Base-by-base conservation (phyloP, 2,113 vertebrate genomes). In the Bufo gargarizans region DNA sequence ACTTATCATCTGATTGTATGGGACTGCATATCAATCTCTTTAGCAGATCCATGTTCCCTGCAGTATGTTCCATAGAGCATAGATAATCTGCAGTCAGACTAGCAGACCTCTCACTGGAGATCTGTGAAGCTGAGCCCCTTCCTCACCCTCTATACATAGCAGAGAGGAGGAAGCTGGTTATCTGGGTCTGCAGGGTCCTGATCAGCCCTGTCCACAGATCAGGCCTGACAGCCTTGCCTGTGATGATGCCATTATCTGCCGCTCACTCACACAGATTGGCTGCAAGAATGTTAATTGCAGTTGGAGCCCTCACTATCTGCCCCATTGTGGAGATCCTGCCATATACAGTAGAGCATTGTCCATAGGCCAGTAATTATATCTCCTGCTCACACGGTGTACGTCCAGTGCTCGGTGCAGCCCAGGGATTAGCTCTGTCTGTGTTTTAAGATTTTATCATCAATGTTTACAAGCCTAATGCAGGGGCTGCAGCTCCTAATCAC, bases 261-360 rank as follows among this genome's bases (percentile, higher is more conserved):
- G 8, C 72, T 49, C 72, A 49, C 72, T 49, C 69, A 6, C 43
- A 49, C 72, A 76, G 72, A 76, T 76, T 50, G 47, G 45, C 72
- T 76, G 47, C 17, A 76, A 76, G 72, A 76, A 76, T 76, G 72
- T 76, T 76, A 76, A 76, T 76, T 76, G 72, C 47, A 10, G 45
- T 20, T 50, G 72, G 72, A 76, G 72, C 7, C 45, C 72, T 50
- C 6, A 50, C 72, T 76, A 76, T 76, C 72, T 76, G 72, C 20
- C 72, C 72, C 72, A 49, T 76, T 76, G 72, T 76, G 45, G 1
- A 19, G 45, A 76, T 76, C 45, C 72, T 76, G 72, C 6, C 47
- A 49, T 47, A 50, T 76, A 76, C 45, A 50, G 47, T 50, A 20
- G 17, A 49, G 47, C 72, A 76, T 47, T 76, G 72, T 45, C 69